Base-by-base conservation (phyloP, 2,797 vertebrate genomes). In the Pelobates cultripes region DNA sequence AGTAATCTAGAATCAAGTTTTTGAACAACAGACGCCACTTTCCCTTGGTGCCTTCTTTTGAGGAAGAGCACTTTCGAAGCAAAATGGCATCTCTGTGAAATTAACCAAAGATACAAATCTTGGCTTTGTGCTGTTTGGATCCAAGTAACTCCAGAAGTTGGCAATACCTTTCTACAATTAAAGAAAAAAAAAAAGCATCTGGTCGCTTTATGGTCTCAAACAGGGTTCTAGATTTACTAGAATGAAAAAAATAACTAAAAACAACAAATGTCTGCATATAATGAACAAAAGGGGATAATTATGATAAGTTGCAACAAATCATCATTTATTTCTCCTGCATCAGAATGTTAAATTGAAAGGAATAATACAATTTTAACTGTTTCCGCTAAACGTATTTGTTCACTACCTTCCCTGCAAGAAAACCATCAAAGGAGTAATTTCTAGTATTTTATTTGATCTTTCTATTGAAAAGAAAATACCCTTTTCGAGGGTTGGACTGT, bases 41-140 rank as follows among this genome's bases (percentile, higher is more conserved):
- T 86, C 7, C 86, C 85, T 77, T 84, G 86, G 79, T 86, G 86
- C 85, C 74, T 87, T 87, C 78, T 79, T 73, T 86, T 60, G 45
- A 82, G 76, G 87, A 85, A 83, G 88, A 91, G 88, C 89, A 87
- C 89, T 83, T 85, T 86, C 77, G 74, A 79, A 87, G 86, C 87
- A 86, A 86, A 86, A 88, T 83, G 88, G 86, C 88, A 84, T 90
- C 90, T 90, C 89, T 70, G 84, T 89, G 86, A 90, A 88, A 92
- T 92, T 94, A 95, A 96, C 96, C 96, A 97, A 98, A 97, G 96
- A 97, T 83, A 85, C 90, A 89, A 89, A 90, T 88, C 3, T 89
- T 90, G 90, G 89, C 88, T 90, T 86, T 90, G 88, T 90, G 92
- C 91, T 88, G 88, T 91, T 88, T 84, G 83, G 85, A 90, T 81